Evolutionary conservation across 2,113 vertebrate genomes (phyloP), one percentile per base, ranked within the genome.

Genomic region (Ceyx cyanopectus): DNA sequence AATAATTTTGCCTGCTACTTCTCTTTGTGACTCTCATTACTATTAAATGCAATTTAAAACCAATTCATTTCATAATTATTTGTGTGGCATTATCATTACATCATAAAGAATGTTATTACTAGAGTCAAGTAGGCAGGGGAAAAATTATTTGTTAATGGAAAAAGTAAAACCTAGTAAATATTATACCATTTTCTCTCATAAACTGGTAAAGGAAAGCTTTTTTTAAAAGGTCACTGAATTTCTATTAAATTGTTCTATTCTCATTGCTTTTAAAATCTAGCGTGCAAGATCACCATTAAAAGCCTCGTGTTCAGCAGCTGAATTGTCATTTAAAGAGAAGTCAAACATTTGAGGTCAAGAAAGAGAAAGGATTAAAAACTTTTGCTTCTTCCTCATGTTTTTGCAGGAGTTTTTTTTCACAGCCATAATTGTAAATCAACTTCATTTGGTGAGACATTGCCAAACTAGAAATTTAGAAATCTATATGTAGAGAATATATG

Each of bases 141-240:
- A 53, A 46, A 92, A 43, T 23, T 76, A 37, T 67, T 79, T 85
- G 9, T 91, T 94, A 89, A 73, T 76, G 60, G 48, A 54, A 95
- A 72, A 92, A 85, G 37, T 63, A 89, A 89, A 94, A 90, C 53
- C 69, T 77, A 51, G 66, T 94, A 93, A 97, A 82, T 93, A 86
- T 93, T 93, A 92, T 90, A 83, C 57, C 72, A 78, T 57, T 85
- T 94, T 91, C 48, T 81, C 81, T 80, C 62, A 54, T 51, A 85
- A 93, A 74, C 74, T 51, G 18, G 24, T 81, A 30, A 73, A 87
- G 87, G 41, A 74, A 91, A 91, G 73, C 58, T 86, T 93, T 37
- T 34, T 92, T 72, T 81, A 67, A 84, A 95, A 96, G 85, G 75
- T 93, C 92, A 96, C 7, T 86, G 92, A 73, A 63, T 96, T 94